Conservation (phyloP, 2,888 invertebrate genomes). For the Tillus elongatus region DNA sequence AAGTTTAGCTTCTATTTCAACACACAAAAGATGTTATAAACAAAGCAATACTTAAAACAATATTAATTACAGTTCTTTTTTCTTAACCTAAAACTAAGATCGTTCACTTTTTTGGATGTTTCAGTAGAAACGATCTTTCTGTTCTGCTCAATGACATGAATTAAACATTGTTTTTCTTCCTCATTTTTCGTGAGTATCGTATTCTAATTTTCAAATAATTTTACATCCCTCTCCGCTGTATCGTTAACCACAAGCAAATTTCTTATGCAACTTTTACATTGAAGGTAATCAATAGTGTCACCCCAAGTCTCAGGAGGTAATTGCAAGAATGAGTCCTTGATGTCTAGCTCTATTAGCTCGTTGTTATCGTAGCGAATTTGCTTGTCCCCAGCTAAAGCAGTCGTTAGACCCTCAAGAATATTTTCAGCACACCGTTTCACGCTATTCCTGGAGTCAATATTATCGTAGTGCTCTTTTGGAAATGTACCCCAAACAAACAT, state of each 20-base stretch:
- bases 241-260: conserved; percentile 1
- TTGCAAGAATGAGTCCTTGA: conserved; percentile 3
- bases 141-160: conserved; percentile 2
- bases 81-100: too few species aligned
- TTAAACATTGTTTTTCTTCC: neutral
- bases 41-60: too few species aligned
- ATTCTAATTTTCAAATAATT: neutral
- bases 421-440: conserved; percentile 1
- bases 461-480: neutral
- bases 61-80: too few species aligned
- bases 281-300: neutral
- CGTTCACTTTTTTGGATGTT: neutral
- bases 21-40: too few species aligned
- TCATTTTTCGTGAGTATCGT: neutral
- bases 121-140: too few species aligned
- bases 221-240: neutral
- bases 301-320: conserved; percentile 4
- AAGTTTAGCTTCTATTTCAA: too few species aligned
- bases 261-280: neutral
- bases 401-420: neutral
- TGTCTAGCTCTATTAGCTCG: neutral
- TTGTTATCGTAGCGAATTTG: neutral
- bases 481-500: conserved; percentile 1
- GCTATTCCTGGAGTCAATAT: neutral
- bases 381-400: neutral